Conservation (phyloP, 1,140 invertebrate species). For the Pentalonia nigronervosa region DNA sequence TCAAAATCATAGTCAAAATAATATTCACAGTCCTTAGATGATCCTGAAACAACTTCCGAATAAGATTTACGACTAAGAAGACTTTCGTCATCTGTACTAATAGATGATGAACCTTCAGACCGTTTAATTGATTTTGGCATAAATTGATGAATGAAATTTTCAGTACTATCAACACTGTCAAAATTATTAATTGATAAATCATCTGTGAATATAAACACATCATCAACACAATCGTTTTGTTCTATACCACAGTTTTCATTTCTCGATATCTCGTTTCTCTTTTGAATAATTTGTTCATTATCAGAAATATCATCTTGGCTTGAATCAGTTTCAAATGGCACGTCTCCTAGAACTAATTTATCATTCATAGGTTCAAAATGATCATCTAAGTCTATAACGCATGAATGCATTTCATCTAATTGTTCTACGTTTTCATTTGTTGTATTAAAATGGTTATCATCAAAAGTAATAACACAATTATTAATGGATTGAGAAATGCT, state of each 20-base stretch:
- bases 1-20: slow-evolving; percentile 45
- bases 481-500: background rate
- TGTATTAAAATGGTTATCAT: slow-evolving; percentile 19
- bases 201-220: slow-evolving; percentile 22
- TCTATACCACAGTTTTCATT: background rate
- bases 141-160: slow-evolving; percentile 27
- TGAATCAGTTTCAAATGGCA: slow-evolving; percentile 42
- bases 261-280: background rate
- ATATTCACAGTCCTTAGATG: slow-evolving; percentile 34
- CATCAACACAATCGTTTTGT: background rate
- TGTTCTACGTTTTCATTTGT: slow-evolving; percentile 7
- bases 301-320: slow-evolving; percentile 39
- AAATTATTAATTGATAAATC: background rate
- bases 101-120: slow-evolving; percentile 27
- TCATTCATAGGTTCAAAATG: slow-evolving; percentile 51
- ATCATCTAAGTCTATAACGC: slow-evolving; percentile 21
- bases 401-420: background rate
- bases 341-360: slow-evolving; percentile 48
- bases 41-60: slow-evolving; percentile 27
- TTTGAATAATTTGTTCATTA: background rate
- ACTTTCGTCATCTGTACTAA: slow-evolving; percentile 51
- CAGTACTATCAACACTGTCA: slow-evolving; percentile 7
- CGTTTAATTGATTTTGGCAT: background rate
- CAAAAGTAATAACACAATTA: background rate
- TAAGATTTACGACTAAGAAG: slow-evolving; percentile 44